Base-by-base conservation (phyloP, 2,797 vertebrate species). In the Pangasius djambal region DNA sequence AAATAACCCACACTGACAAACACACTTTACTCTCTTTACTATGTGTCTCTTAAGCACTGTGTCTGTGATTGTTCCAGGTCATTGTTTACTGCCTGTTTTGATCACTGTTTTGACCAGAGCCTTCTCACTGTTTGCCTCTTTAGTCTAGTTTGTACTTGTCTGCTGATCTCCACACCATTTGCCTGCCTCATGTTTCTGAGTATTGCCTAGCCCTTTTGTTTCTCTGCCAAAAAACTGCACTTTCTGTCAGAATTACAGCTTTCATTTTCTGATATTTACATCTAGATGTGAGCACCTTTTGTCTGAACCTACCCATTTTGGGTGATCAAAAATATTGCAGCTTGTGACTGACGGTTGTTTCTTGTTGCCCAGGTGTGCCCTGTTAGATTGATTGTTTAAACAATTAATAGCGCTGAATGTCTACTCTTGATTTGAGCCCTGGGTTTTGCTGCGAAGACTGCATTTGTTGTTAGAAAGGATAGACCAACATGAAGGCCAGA, bases 81-180 rank as follows among this genome's bases (percentile, higher is more conserved):
- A 44, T 75, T 75, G 22, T 48, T 75, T 77, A 5, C 74, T 77
- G 44, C 74, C 44, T 48, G 44, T 77, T 77, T 75, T 77, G 25
- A 77, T 77, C 28, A 50, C 25, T 15, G 44, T 77, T 50, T 77
- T 48, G 10, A 25, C 40, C 40, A 25, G 40, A 48, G 44, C 72
- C 25, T 28, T 50, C 22, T 44, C 4, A 28, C 44, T 75, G 40
- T 75, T 77, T 78, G 25, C 28, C 25, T 78, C 25, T 31, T n/a
- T 52, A 52, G 48, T 6, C 48, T n/a, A 52, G 15, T 25, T 74
- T 44, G 8, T 18, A 78, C 44, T 50, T 77, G 72, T 74, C 37
- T 77, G 25, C 69, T 72, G 69, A 72, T 40, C 37, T 77, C 44
- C 40, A 48, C 25, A 50, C 44, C 75, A 78, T 77, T 77, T 77